Conservation (phyloP, 2,113 vertebrate species). For the Oreochromis tanganicae region DNA sequence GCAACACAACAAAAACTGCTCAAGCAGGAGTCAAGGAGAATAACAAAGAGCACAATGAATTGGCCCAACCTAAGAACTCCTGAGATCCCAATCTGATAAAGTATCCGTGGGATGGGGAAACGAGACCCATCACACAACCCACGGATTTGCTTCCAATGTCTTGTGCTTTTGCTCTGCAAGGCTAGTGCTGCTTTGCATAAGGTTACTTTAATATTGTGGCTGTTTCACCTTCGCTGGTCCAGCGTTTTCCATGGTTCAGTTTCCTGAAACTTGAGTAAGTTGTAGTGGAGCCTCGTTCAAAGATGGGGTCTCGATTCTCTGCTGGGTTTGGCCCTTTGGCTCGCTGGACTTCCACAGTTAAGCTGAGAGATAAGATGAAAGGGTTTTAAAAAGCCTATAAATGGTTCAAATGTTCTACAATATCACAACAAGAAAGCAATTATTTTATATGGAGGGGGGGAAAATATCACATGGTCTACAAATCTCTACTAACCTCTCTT, state of each 20-base stretch:
- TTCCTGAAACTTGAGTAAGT: conserved; percentile 96
- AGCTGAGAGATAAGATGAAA: conserved; percentile 67
- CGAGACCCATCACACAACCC: not conserved
- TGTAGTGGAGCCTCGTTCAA: conserved; percentile 95
- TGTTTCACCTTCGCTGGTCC: conserved; percentile 85
- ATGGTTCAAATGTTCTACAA: not conserved
- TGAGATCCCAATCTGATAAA: not conserved
- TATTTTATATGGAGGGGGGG: not conserved
- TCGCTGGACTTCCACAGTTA: conserved; percentile 92
- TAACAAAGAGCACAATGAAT: not conserved
- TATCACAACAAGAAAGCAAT: not conserved
- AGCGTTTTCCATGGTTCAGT: conserved; percentile 85
- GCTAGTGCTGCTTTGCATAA: not conserved
- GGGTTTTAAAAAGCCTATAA: not conserved
- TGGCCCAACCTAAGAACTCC: not conserved
- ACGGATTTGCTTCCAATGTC: not conserved
- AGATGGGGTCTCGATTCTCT: conserved; percentile 90
- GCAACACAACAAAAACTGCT: not conserved
- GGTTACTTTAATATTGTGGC: not conserved
- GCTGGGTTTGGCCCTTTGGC: conserved; percentile 85
- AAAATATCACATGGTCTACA: not conserved
- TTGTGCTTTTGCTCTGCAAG: not conserved
- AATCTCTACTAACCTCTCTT: conserved; percentile 81
- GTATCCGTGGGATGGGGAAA: not conserved
- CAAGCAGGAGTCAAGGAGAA: not conserved